Evolutionary conservation across 2,888 invertebrate genomes (phyloP).

Genomic region (Conchocele bisecta): DNA sequence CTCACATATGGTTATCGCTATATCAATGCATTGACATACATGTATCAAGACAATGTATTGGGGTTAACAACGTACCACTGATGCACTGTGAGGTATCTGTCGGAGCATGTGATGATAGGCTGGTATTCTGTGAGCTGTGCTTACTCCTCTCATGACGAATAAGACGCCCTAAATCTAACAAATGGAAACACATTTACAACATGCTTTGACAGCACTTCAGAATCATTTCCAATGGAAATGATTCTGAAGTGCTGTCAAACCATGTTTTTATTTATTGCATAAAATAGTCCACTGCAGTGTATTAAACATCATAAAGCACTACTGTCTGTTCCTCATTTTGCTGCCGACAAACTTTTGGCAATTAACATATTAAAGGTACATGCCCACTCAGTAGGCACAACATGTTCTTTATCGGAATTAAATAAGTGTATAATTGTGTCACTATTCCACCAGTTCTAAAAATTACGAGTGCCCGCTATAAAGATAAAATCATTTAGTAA

Average conservation of each 20-base stretch:
- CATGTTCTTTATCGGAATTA: too few relatives aligned
- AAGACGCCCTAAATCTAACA: conserved; percentile 70
- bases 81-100: conserved; percentile 56
- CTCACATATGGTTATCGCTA: too few relatives aligned
- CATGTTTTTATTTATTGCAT: not conserved
- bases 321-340: too few relatives aligned
- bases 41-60: too few relatives aligned
- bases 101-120: conserved; percentile 61
- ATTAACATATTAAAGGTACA: too few relatives aligned
- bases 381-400: too few relatives aligned
- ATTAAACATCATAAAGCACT: too few relatives aligned
- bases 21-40: not conserved
- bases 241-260: not conserved
- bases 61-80: conserved; percentile 50
- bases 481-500: too few relatives aligned
- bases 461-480: too few relatives aligned
- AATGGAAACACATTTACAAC: not conserved
- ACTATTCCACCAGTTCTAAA: too few relatives aligned
- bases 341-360: too few relatives aligned
- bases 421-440: too few relatives aligned
- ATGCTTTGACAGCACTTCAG: not conserved
- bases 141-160: conserved; percentile 72
- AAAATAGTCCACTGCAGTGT: not conserved
- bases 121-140: conserved; percentile 69
- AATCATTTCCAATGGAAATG: not conserved